A percentile compares a stretch with the other conserved stretches of the same genome.
phyloP scores from a whole-genome alignment of 1,140 invertebrate genomes.

The Eubasilissa regina region DNA sequence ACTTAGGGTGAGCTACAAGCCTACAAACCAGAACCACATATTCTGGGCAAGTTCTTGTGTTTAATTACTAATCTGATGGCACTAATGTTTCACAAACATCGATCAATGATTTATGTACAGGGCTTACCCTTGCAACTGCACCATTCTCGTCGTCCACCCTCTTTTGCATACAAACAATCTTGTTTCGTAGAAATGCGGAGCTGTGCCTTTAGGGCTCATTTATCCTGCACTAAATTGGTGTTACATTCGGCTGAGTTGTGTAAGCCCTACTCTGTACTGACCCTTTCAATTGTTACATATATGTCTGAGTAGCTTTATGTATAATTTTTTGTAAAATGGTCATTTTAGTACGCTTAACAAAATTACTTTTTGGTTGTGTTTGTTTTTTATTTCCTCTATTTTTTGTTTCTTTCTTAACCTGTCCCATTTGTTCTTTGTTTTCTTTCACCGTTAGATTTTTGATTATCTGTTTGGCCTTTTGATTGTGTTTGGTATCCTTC shows the following conservation, averaged over 20 bases:
- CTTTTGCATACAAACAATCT: neutral
- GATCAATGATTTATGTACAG: constrained; percentile 1
- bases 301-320: too few species aligned
- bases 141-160: neutral
- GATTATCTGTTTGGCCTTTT: neutral
- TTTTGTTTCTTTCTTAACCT: neutral
- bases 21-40: constrained; percentile 3
- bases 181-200: too few species aligned
- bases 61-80: constrained; percentile 20
- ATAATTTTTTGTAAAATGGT: too few species aligned
- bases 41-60: neutral
- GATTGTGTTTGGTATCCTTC: constrained; percentile 6
- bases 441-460: neutral
- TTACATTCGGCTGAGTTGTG: too few species aligned
- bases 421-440: neutral
- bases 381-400: neutral
- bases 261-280: too few species aligned
- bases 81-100: constrained; percentile 8
- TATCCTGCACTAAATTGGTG: too few species aligned
- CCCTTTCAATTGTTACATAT: too few species aligned
- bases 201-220: too few species aligned
- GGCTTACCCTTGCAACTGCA: neutral
- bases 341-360: too few species aligned
- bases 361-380: neutral
- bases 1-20: constrained; percentile 17